Evolutionary conservation across 1,140 invertebrate genomes (phyloP).

Genomic region (Magallana ariakensis): DNA sequence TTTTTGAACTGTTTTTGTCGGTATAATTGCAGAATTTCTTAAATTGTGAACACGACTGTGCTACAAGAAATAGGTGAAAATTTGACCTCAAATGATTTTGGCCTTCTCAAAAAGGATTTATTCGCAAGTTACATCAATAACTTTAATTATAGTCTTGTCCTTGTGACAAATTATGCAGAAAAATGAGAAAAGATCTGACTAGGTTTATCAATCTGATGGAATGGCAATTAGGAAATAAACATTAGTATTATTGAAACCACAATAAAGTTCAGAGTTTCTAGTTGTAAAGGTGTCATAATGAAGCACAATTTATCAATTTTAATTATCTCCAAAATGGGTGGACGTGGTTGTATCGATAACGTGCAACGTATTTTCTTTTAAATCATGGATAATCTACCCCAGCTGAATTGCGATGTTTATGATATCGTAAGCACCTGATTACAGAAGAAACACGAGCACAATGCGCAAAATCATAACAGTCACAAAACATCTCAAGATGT

Average conservation of each 20-base stretch:
- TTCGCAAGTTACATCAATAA: neutral
- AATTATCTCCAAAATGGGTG: constrained; percentile 16
- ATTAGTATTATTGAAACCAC: neutral
- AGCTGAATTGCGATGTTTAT: neutral
- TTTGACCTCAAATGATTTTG: neutral
- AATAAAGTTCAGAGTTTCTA: neutral
- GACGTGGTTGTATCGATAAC: neutral
- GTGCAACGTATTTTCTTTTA: neutral
- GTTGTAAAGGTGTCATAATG: constrained; percentile 36
- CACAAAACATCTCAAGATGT: neutral
- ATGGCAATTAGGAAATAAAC: constrained; percentile 1
- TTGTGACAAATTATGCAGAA: neutral
- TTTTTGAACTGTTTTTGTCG: too few species aligned
- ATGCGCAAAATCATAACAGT: neutral
- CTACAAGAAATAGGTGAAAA: too few species aligned
- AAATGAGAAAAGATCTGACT: neutral
- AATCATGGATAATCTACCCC: constrained; percentile 13
- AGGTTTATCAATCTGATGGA: neutral
- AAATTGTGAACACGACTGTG: too few species aligned
- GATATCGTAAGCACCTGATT: neutral
- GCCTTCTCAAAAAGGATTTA: neutral
- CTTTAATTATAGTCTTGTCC: neutral
- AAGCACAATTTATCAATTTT: neutral
- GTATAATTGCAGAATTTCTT: too few species aligned
- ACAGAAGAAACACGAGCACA: neutral